These are phyloP conservation scores for Sesia bembeciformis DNA, from an alignment of 2,888 invertebrate genomes.

Conservation along the genomic window DNA sequence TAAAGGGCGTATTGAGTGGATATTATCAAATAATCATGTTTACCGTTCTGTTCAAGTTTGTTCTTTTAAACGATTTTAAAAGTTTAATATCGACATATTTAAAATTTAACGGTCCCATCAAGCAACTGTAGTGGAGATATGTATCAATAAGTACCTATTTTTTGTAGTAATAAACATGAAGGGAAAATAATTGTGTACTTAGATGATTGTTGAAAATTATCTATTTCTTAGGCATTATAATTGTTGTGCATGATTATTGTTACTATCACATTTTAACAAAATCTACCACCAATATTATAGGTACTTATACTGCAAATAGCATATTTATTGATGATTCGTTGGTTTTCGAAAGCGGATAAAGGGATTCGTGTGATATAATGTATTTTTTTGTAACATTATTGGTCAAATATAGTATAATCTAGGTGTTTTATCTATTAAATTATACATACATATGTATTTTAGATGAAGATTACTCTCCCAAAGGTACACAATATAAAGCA, in stretches of 20 bases:
- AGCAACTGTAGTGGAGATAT: no score
- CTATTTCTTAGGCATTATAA: no score
- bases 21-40: background rate
- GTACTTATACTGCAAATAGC: conserved; percentile 17
- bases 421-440: conserved; percentile 34
- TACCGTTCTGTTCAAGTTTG: background rate
- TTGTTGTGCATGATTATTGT: no score
- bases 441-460: conserved; percentile 23
- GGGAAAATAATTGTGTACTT: no score
- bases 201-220: no score
- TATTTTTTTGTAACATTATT: conserved; percentile 47
- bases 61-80: conserved; percentile 9
- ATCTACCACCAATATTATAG: conserved; percentile 28
- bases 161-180: no score
- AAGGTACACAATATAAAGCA: conserved; percentile 38
- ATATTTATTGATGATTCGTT: conserved; percentile 41
- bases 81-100: conserved; percentile 5
- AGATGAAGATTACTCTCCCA: conserved; percentile 34
- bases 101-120: no score
- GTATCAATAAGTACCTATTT: no score
- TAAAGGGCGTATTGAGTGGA: conserved; percentile 18
- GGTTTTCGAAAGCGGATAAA: conserved; percentile 20
- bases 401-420: conserved; percentile 23
- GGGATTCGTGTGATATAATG: conserved; percentile 65
- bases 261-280: background rate